Evolutionary conservation across 2,888 invertebrate genomes (phyloP).

Genomic region (Cancer borealis): DNA sequence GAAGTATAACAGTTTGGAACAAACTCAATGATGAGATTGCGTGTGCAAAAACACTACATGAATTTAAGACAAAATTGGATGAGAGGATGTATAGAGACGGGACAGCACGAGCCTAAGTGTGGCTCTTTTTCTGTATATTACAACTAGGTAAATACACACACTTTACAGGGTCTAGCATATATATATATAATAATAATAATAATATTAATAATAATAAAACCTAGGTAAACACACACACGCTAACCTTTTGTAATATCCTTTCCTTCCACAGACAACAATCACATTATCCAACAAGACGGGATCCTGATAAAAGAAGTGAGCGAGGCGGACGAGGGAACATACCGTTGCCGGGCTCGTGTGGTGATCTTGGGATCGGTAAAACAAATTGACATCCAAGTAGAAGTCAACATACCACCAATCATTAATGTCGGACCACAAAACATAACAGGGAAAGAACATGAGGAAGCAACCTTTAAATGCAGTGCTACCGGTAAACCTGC

Average conservation of each 20-base stretch:
- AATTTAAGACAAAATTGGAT: too few relatives aligned
- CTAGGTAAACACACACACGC: neutral
- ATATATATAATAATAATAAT: neutral
- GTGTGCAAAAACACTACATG: too few relatives aligned
- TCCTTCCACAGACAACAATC: slow-evolving; percentile 83
- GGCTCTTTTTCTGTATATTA: too few relatives aligned
- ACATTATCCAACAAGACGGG: slow-evolving; percentile 85
- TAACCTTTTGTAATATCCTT: neutral
- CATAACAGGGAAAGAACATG: slow-evolving; percentile 89
- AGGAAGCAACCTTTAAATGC: slow-evolving; percentile 88
- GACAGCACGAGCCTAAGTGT: too few relatives aligned
- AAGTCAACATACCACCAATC: slow-evolving; percentile 85
- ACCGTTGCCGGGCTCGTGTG: slow-evolving; percentile 93
- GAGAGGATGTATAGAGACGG: too few relatives aligned
- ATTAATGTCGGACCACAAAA: slow-evolving; percentile 67
- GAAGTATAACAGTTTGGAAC: too few relatives aligned
- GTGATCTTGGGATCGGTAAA: slow-evolving; percentile 89
- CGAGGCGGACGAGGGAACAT: slow-evolving; percentile 91
- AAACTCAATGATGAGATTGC: too few relatives aligned
- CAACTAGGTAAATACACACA: too few relatives aligned
- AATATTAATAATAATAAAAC: neutral
- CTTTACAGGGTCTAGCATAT: too few relatives aligned
- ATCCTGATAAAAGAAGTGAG: slow-evolving; percentile 88
- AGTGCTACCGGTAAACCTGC: slow-evolving; percentile 91
- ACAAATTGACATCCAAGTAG: slow-evolving; percentile 87